These are phyloP conservation scores for Poeciliopsis gracilis DNA, from an alignment of 2,797 vertebrate species.

Conservation along the genomic window DNA sequence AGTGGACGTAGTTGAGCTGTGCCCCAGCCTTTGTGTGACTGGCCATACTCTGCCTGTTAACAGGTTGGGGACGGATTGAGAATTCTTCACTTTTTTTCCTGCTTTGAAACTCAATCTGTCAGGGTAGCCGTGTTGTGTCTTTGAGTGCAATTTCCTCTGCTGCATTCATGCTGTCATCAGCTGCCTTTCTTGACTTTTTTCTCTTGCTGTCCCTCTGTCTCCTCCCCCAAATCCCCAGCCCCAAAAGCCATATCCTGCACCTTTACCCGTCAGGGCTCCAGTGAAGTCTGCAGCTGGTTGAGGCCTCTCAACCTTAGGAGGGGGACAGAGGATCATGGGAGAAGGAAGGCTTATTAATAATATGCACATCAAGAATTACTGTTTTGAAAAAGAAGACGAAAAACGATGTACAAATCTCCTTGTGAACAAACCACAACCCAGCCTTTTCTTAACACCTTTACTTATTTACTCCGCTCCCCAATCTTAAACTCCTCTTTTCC, in stretches of 20 bases:
- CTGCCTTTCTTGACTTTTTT: slow-evolving; percentile 51
- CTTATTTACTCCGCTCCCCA: slow-evolving; percentile 7
- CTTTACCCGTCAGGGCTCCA: slow-evolving; percentile 44
- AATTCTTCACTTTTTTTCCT: slow-evolving; percentile 26
- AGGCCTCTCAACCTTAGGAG: slow-evolving; percentile 39
- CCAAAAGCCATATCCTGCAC: slow-evolving; percentile 17
- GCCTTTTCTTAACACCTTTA: slow-evolving; percentile 41
- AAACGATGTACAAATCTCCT: slow-evolving; percentile 68
- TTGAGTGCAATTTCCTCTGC: slow-evolving; percentile 72
- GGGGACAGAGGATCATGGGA: slow-evolving; percentile 68
- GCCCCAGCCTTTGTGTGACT: slow-evolving; percentile 1
- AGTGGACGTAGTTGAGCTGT: neutral
- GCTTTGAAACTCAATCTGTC: slow-evolving; percentile 81
- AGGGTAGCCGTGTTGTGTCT: slow-evolving; percentile 80
- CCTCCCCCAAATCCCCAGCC: slow-evolving; percentile 22
- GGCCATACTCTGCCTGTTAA: slow-evolving; percentile 24
- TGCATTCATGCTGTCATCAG: slow-evolving; percentile 73
- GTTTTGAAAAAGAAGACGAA: slow-evolving; percentile 32
- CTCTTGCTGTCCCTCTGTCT: slow-evolving; percentile 44
- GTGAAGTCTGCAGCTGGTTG: slow-evolving; percentile 71
- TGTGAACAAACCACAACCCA: slow-evolving; percentile 63
- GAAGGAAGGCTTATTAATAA: slow-evolving; percentile 72
- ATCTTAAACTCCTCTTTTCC: slow-evolving; percentile 12
- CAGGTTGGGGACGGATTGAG: slow-evolving; percentile 16
- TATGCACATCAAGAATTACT: slow-evolving; percentile 78